Percentiles rank a stretch among this genome's conserved stretches.
These are phyloP conservation scores for Pseudolycoriella hygida DNA, from an alignment of 2,888 invertebrate genomes.

Conservation along the genomic window DNA sequence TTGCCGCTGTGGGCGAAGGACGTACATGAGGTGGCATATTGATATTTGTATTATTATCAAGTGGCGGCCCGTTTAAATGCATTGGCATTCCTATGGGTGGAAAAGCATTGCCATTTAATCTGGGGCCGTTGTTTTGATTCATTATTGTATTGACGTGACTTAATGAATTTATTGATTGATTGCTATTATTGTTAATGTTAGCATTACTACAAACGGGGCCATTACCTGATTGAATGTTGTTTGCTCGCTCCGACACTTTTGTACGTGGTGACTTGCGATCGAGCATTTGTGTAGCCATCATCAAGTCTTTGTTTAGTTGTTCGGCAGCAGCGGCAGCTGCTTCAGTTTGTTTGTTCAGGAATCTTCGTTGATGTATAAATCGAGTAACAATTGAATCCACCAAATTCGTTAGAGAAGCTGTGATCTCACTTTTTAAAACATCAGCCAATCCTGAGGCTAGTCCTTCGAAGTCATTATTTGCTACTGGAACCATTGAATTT, in stretches of 20 bases:
- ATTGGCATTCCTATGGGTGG: constrained; percentile 35
- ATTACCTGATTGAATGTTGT: constrained; percentile 20
- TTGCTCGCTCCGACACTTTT: constrained; percentile 24
- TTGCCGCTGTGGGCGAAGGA: constrained; percentile 48
- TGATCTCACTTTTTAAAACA: constrained; percentile 77
- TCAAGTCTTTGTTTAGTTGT: constrained; percentile 67
- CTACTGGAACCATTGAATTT: constrained; percentile 45
- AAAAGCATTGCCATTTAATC: constrained; percentile 37
- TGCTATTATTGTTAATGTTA: constrained; percentile 14
- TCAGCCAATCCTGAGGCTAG: constrained; percentile 83
- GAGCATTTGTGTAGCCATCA: constrained; percentile 63
- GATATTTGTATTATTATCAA: constrained; percentile 18
- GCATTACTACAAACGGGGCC: constrained; percentile 25
- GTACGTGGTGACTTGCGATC: constrained; percentile 67
- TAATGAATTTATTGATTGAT: neutral
- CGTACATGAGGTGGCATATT: constrained; percentile 42
- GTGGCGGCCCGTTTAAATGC: constrained; percentile 24
- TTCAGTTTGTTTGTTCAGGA: constrained; percentile 57
- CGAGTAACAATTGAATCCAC: constrained; percentile 78
- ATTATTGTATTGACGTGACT: constrained; percentile 9
- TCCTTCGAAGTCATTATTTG: constrained; percentile 68
- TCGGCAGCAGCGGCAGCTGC: constrained; percentile 66
- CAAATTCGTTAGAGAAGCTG: constrained; percentile 61
- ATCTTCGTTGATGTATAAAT: constrained; percentile 65
- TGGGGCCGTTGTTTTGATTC: constrained; percentile 32